Percentiles rank a stretch among this genome's conserved stretches.
Evolutionary conservation across 2,113 vertebrate species (phyloP).

Genomic region (Colius striatus): DNA sequence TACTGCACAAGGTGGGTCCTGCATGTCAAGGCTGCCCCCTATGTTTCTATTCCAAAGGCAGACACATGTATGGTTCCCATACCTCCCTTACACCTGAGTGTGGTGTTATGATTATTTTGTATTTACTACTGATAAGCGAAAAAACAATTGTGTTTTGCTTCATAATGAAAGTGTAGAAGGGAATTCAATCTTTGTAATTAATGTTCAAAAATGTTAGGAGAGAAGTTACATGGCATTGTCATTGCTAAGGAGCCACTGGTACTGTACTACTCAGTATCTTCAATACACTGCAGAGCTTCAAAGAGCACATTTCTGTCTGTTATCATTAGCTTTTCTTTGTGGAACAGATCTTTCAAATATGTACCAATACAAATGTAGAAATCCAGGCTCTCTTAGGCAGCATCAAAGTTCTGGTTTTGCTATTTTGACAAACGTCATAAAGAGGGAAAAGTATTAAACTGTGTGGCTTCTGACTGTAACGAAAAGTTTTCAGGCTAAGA

Average conservation of each 20-base stretch:
- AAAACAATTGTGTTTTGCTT: neutral
- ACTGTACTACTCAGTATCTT: neutral
- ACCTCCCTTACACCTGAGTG: accelerated
- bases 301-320: neutral
- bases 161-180: neutral
- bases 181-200: neutral
- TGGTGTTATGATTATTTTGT: neutral
- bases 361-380: neutral
- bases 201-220: neutral
- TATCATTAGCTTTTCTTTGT: neutral
- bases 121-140: neutral
- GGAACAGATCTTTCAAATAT: neutral
- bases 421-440: neutral
- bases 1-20: neutral
- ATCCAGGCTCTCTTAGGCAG: neutral
- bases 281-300: neutral
- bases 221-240: neutral
- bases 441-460: neutral
- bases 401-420: neutral
- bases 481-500: neutral
- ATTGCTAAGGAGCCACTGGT: neutral
- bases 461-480: neutral
- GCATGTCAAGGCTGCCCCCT: neutral
- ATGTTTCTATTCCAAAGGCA: neutral
- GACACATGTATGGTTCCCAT: neutral